Base-by-base conservation (phyloP, 2,888 invertebrate species). In the Panopea generosa region DNA sequence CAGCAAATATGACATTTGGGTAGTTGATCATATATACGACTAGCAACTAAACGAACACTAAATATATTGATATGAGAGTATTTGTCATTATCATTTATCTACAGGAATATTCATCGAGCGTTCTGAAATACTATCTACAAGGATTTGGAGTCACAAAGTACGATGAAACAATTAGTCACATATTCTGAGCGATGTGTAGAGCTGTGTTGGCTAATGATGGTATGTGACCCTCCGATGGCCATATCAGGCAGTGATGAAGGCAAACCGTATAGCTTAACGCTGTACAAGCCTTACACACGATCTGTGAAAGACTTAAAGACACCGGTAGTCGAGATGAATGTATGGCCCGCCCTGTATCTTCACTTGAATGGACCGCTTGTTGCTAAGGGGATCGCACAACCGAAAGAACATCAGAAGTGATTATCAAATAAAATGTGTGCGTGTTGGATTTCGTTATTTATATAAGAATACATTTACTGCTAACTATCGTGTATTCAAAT, bases 381-480 rank as follows among this genome's bases (percentile, higher is more conserved):
- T n/a, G 70, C 59, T 0, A 77, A 81, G 49, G 80, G 80, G 27
- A 61, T 81, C 16, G 80, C 77, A 6, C 65, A 74, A 27, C 70
- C 80, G 14, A 70, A 73, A 9, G 65, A 60, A 40, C 24, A 24
- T 11, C n/a, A n/a, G n/a, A n/a, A n/a, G n/a, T n/a, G n/a, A n/a
- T n/a, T n/a, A n/a, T n/a, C n/a, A n/a, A n/a, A n/a, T n/a, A n/a
- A n/a, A n/a, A n/a, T n/a, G n/a, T n/a, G n/a, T n/a, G n/a, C n/a
- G n/a, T n/a, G n/a, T n/a, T n/a, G n/a, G n/a, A n/a, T n/a, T n/a
- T n/a, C n/a, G n/a, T n/a, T n/a, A n/a, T n/a, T n/a, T n/a, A n/a
- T n/a, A n/a, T n/a, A n/a, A n/a, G n/a, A n/a, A n/a, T n/a, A n/a
- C n/a, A n/a, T n/a, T n/a, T n/a, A n/a, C n/a, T n/a, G n/a, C n/a